Evolutionary conservation across 30 jellyfish, hydroid and myxozoan species (phyloP), one percentile per base, ranked within the genome.

Genomic region (Nemopilema nomurai): DNA sequence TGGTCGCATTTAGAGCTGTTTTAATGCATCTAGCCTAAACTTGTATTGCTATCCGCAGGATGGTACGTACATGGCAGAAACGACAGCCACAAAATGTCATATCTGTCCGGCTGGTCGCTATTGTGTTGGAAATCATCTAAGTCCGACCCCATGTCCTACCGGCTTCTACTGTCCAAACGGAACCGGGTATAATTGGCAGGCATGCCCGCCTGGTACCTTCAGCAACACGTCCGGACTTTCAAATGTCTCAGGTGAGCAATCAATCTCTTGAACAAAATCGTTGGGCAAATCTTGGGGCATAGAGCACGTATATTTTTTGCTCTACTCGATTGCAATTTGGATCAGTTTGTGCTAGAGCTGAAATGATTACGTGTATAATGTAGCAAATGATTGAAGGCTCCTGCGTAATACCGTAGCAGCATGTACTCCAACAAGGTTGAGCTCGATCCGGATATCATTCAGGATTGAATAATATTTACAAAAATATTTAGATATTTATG

Each of bases 191-290:
- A 74, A 93, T 83, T 93, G 97, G 97, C 76, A 88, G 67, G 83
- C 98, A 4, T 93, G 98, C 68, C 98, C 98, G 1, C 87, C 96
- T 33, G 98, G 98, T 1, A 93, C 98, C 4, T 87, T 93, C 79
- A 84, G 97, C 68, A 68, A 77, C 67, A 49, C 81, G 17, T 8
- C 50, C 24, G 96, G 97, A 13, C 90, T 88, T n/a, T 79, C 90
- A 0, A 80, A 73, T 41, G 92, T 50, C 18, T 32, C 95, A 32
- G 87, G 98, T 92, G 74, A 32, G 91, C 0, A 33, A 4, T n/a
- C n/a, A n/a, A n/a, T n/a, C n/a, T n/a, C n/a, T 27, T 16, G 62
- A 24, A n/a, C n/a, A n/a, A n/a, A n/a, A n/a, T n/a, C n/a, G n/a
- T n/a, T n/a, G n/a, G n/a, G n/a, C n/a, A n/a, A n/a, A n/a, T n/a